phyloP scores from a whole-genome alignment of 2,888 invertebrate species.

The Elgonia sp. region DNA sequence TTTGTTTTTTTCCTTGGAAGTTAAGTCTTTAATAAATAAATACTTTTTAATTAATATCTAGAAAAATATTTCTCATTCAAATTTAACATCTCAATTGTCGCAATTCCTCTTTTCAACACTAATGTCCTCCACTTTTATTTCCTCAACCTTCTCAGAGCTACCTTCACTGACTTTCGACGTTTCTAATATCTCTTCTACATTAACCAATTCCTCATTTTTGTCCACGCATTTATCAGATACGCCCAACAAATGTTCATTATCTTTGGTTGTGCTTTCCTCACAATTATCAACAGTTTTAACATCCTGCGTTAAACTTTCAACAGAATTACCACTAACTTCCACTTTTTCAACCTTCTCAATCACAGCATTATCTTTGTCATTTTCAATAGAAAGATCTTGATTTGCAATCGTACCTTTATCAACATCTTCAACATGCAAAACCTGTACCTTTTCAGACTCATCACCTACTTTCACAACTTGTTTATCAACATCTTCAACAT shows the following conservation, averaged over 20 bases:
- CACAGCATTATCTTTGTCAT: constrained; percentile 29
- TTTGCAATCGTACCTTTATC: neutral
- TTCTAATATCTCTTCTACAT: constrained; percentile 1
- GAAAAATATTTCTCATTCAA: constrained; percentile 23
- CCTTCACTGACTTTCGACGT: neutral
- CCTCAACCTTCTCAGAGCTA: neutral
- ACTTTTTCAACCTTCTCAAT: constrained; percentile 28
- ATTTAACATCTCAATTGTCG: constrained; percentile 20
- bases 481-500: neutral
- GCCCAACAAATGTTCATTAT: neutral
- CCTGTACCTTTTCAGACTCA: neutral
- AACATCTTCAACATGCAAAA: neutral
- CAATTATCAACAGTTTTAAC: constrained; percentile 26
- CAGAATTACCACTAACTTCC: constrained; percentile 21
- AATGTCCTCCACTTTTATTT: neutral
- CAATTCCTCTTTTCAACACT: neutral
- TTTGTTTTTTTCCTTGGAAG: constrained; percentile 31
- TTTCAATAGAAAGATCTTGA: neutral
- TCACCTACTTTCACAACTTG: neutral
- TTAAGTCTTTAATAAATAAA: constrained; percentile 27
- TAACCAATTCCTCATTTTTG: neutral
- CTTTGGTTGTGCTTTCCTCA: constrained; percentile 62
- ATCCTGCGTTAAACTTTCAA: constrained; percentile 16
- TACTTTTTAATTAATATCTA: constrained; percentile 16
- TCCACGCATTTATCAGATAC: neutral